phyloP scores from a whole-genome alignment of 1,140 invertebrate species.

The Octopus sinensis region DNA sequence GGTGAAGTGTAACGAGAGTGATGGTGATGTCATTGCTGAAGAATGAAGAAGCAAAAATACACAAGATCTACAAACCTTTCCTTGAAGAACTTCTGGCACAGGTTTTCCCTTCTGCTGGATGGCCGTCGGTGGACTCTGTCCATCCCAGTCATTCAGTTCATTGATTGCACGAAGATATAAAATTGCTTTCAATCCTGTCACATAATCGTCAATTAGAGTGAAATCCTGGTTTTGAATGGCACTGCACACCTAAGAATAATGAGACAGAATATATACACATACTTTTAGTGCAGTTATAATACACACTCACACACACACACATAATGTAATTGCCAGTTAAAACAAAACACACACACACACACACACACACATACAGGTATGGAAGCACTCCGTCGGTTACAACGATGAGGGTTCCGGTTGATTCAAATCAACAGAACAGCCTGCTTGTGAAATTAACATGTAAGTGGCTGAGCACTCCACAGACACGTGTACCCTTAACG shows the following conservation, averaged over 20 bases:
- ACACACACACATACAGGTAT: no score
- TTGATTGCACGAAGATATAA: constrained; percentile 77
- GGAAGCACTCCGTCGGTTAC: no score
- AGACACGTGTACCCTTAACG: no score
- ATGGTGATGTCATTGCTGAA: no score
- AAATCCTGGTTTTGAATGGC: constrained; percentile 98
- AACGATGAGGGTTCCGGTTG: no score
- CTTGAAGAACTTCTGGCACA: constrained; percentile 51
- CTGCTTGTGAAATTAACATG: no score
- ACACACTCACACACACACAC: not conserved
- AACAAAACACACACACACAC: no score
- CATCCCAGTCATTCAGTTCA: constrained; percentile 75
- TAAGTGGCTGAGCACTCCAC: no score
- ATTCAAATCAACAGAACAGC: no score
- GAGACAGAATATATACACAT: not conserved
- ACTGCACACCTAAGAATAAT: constrained; percentile 74
- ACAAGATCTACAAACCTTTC: not conserved
- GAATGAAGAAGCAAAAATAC: no score
- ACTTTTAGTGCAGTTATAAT: not conserved
- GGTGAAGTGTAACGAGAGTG: no score
- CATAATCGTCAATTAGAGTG: constrained; percentile 90
- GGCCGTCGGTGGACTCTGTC: constrained; percentile 85
- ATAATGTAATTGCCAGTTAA: not conserved
- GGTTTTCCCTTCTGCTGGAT: constrained; percentile 91
- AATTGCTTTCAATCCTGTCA: constrained; percentile 82